Conservation (phyloP, 2,113 vertebrate species). For the Synodontis membranacea region DNA sequence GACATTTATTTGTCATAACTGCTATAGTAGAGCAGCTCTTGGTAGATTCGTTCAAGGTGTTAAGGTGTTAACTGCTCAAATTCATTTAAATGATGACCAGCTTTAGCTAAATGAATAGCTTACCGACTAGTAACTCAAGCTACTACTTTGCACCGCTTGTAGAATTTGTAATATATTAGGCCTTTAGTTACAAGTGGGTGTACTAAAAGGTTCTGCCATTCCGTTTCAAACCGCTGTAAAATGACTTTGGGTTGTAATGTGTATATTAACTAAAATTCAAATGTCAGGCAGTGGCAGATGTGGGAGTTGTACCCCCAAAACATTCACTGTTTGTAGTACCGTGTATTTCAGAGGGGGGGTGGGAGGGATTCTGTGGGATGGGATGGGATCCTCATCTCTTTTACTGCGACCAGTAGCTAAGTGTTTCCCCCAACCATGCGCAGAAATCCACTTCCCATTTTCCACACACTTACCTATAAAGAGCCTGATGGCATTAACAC, state of each 20-base stretch:
- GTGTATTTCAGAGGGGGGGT: background rate
- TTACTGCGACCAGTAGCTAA: constrained; percentile 31
- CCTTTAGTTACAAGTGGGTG: constrained; percentile 10
- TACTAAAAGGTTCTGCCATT: background rate
- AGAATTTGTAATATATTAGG: background rate
- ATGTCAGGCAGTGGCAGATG: background rate
- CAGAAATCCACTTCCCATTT: constrained; percentile 28
- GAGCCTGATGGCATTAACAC: constrained; percentile 45
- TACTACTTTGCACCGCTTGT: background rate
- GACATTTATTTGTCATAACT: no score
- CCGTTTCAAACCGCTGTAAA: constrained; percentile 12
- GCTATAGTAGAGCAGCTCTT: background rate
- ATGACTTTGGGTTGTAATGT: constrained; percentile 4
- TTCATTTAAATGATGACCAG: background rate
- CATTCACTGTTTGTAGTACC: background rate
- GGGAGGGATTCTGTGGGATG: background rate
- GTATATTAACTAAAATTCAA: background rate
- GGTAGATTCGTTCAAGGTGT: no score
- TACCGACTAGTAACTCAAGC: background rate
- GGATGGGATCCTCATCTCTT: constrained; percentile 35
- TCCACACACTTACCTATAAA: constrained; percentile 38
- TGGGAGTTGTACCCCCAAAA: background rate
- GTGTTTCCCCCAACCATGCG: constrained; percentile 22
- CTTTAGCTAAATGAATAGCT: background rate
- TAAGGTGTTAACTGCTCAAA: background rate